Conservation (phyloP, 64 coral and sea anemone genomes). For the Platygyra sinensis region DNA sequence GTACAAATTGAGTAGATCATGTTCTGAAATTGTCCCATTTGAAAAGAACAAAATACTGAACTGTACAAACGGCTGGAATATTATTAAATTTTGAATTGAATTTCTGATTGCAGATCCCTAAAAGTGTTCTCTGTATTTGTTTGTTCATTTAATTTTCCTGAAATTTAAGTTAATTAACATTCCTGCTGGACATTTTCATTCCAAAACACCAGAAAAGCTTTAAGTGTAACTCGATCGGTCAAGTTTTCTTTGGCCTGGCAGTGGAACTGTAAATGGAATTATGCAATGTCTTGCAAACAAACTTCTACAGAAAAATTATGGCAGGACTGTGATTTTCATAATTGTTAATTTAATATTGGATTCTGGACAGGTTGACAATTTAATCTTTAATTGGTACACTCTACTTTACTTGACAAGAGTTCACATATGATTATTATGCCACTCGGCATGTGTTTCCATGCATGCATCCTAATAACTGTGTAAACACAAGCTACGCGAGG, state of each 20-base stretch:
- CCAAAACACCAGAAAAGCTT: not conserved
- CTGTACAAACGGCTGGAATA: not conserved
- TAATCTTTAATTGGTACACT: not conserved
- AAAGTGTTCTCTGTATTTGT: not conserved
- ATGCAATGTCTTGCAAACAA: not conserved
- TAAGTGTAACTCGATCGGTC: not conserved
- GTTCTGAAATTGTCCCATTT: not conserved
- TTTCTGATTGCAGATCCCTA: not conserved
- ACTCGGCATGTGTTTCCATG: no score
- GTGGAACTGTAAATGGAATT: not conserved
- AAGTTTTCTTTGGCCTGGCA: not conserved
- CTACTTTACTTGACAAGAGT: not conserved
- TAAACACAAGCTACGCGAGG: no score
- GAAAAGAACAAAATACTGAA: not conserved
- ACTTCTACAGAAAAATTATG: not conserved
- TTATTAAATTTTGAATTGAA: no score
- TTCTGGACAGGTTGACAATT: not conserved
- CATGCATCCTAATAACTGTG: no score
- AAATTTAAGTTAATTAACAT: not conserved
- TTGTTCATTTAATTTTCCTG: not conserved
- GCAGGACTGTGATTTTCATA: not conserved
- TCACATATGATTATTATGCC: not conserved
- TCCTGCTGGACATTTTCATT: not conserved
- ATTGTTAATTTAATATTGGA: not conserved
- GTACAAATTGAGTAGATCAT: not conserved